Base-by-base conservation (phyloP, 2,113 vertebrate genomes). In the Myrmophylax atrothorax region DNA sequence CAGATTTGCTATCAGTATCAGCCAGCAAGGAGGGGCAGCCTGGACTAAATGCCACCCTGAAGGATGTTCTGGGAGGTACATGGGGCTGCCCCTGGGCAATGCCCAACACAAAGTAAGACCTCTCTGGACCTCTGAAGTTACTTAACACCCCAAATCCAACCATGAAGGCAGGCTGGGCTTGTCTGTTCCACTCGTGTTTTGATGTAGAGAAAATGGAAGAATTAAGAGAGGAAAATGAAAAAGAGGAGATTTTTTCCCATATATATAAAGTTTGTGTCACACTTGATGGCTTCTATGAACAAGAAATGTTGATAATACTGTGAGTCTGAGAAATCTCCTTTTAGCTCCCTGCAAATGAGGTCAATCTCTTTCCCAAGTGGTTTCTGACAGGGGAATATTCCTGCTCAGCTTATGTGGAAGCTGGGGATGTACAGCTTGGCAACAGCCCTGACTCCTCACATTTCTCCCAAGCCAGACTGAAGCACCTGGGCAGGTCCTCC, bases 381-480 rank as follows among this genome's bases (percentile, higher is more conserved):
- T 64, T 92, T 93, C 35, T 69, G 90, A 85, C 88, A 92, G 63
- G 90, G 67, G 83, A 66, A 90, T 88, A 66, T 46, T 92, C 90
- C 49, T 9, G 38, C 79, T 83, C 42, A 49, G 82, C 44, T 42
- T 0, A 20, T 1, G 28, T 23, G 84, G 22, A 59, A 33, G 76
- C 64, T 55, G 4, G 3, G 52, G 60, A 69, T 35, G 49, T 9
- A 44, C 1, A 3, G 60, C 60, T 20, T 76, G 55, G 10, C 81
- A 53, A 33, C 2, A 31, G 64, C 62, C 59, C 64, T 2, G 46
- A 15, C 31, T 3, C 1, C 3, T 23, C 76, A 10, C 35, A 42
- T 44, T 60, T 8, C 78, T 63, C 56, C 14, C 29, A 2, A 14
- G 26, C 10, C 7, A 24, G 12, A 8, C 18, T 18, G 47, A 7